Conservation (phyloP, 2,113 vertebrate genomes). For the Daubentonia madagascariensis region DNA sequence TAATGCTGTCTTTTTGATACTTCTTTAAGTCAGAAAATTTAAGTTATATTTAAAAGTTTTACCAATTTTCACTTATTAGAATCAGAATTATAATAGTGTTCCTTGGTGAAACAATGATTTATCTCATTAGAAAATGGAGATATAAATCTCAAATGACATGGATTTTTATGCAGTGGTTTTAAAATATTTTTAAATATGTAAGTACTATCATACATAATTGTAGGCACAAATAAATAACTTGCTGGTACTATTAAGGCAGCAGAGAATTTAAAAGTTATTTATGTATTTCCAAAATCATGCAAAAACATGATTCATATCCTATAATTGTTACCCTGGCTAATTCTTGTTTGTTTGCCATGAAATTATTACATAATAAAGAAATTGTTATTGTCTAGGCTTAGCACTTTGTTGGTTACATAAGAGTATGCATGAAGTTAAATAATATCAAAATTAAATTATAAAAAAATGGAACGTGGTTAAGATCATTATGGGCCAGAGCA, state of each 20-base stretch:
- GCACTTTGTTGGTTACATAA: neutral
- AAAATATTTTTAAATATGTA: neutral
- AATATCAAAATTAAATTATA: neutral
- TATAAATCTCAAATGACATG: neutral
- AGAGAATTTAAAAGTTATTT: neutral
- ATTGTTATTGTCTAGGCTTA: neutral
- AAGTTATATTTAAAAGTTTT: neutral
- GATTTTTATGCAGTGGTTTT: neutral
- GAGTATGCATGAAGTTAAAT: neutral
- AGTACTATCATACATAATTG: neutral
- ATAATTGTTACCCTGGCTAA: neutral
- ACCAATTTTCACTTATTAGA: neutral
- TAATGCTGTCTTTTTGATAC: neutral
- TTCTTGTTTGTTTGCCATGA: neutral
- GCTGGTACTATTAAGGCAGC: neutral
- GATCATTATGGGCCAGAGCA: neutral
- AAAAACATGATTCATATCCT: neutral
- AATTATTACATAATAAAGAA: neutral
- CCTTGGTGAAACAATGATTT: conserved; percentile 17
- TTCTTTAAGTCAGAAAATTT: neutral
- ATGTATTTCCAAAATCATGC: neutral
- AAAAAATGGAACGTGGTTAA: neutral
- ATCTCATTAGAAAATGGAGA: conserved; percentile 19
- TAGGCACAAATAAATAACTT: neutral
- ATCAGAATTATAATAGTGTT: neutral